Evolutionary conservation across 2,888 invertebrate species (phyloP).

Genomic region (Odiellus spinosus): DNA sequence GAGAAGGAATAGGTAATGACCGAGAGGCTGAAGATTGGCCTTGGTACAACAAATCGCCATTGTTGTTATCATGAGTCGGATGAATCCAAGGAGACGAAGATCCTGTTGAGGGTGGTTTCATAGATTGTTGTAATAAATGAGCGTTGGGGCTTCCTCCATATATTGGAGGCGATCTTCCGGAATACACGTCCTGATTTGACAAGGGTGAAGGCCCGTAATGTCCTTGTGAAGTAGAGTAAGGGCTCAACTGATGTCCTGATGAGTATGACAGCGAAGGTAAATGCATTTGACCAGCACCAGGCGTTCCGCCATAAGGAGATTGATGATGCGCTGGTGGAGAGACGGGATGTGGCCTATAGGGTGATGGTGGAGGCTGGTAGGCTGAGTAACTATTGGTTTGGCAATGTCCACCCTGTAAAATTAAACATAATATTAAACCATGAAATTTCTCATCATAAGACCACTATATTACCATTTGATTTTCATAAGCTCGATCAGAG

Average conservation of each 20-base stretch:
- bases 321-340: conserved; percentile 17
- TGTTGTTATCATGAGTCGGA: background rate
- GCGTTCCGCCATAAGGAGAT: conserved; percentile 12
- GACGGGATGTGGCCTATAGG: conserved; percentile 14
- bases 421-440: background rate
- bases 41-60: background rate
- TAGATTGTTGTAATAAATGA: conserved; percentile 12
- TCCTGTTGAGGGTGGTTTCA: conserved; percentile 9
- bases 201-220: conserved; percentile 5
- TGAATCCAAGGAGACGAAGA: conserved; percentile 3
- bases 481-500: too few relatives aligned
- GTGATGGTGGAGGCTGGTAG: conserved; percentile 15
- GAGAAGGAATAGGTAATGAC: background rate
- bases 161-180: conserved; percentile 11
- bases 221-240: conserved; percentile 9
- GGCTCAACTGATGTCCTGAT: conserved; percentile 10
- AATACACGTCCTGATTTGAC: conserved; percentile 11
- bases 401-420: conserved; percentile 14
- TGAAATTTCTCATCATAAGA: too few relatives aligned
- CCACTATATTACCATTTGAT: too few relatives aligned
- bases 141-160: conserved; percentile 9
- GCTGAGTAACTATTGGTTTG: conserved; percentile 16
- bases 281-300: conserved; percentile 14
- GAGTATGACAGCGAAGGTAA: background rate
- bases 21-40: background rate